Evolutionary conservation across 2,888 invertebrate species (phyloP), one percentile per base, ranked within the genome.

Genomic region (Hypena proboscidalis): DNA sequence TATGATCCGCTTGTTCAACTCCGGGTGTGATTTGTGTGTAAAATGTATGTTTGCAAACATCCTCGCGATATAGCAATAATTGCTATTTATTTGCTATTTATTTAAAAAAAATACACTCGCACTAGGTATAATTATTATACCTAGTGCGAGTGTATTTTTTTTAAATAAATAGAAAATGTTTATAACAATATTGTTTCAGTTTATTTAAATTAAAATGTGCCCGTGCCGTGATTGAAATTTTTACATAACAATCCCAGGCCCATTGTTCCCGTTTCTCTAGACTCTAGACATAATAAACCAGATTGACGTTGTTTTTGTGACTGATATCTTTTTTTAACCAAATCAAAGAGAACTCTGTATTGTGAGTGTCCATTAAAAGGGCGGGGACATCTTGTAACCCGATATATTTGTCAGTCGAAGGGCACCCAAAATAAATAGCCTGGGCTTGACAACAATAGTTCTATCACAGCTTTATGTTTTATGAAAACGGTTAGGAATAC

Each of bases 351-450:
- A 27, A 29, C n/a, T 10, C 13, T 9, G 5, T 1, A 11, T 19
- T 33, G 22, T 37, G 22, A 26, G 29, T 33, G 23, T 38, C 33
- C 34, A 44, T 38, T 34, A 38, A 10, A 5, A 7, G 11, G 27
- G 25, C 27, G 38, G 27, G 29, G 15, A 21, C 25, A 32, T 33
- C 26, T 10, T 44, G 38, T 38, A 38, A 44, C 38, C 22, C 11
- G 37, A 44, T 44, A 37, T 44, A 33, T 44, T 44, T 37, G 43
- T 19, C 21, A 37, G 32, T 37, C 22, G 26, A 37, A 33, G 37
- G 37, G 27, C 27, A 19, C 37, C 15, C 10, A 9, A 44, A 22
- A 29, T 26, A 33, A 27, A 44, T 33, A 32, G 33, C 17, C 22
- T 29, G 34, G 21, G 10, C 29, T 19, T 23, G 21, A 34, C 13